phyloP scores from a whole-genome alignment of 2,113 vertebrate species.

The Andinoacara biseriatus region DNA sequence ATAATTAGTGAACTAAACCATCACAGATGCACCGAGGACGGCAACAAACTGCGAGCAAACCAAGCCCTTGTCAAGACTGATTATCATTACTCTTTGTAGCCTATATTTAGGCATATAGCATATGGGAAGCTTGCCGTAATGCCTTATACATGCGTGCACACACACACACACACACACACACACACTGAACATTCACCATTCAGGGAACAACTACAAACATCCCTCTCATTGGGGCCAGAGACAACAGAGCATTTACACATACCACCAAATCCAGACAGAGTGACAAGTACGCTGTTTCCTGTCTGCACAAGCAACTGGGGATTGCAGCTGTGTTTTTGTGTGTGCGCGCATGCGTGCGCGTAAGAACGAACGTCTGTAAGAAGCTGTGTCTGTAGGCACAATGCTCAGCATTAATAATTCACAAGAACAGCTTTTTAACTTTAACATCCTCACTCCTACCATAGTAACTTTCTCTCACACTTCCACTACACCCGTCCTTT shows the following conservation, averaged over 20 bases:
- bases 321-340: slow-evolving; percentile 68
- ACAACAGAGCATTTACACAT: slow-evolving; percentile 75
- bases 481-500: slow-evolving; percentile 28
- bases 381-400: slow-evolving; percentile 66
- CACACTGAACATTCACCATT: slow-evolving; percentile 49
- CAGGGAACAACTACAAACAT: slow-evolving; percentile 64
- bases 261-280: slow-evolving; percentile 65
- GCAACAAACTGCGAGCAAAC: neutral
- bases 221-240: slow-evolving; percentile 59
- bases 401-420: slow-evolving; percentile 77
- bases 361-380: slow-evolving; percentile 37
- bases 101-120: slow-evolving; percentile 49
- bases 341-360: slow-evolving; percentile 3
- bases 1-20: neutral
- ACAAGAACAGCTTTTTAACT: slow-evolving; percentile 76
- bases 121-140: slow-evolving; percentile 29
- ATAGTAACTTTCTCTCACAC: slow-evolving; percentile 57
- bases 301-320: slow-evolving; percentile 70
- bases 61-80: neutral
- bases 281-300: slow-evolving; percentile 68
- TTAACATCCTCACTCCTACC: slow-evolving; percentile 59
- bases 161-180: slow-evolving; percentile 7
- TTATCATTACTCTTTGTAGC: slow-evolving; percentile 20
- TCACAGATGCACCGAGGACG: neutral
- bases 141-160: neutral